A percentile compares a stretch with the other conserved stretches of the same genome.
Evolutionary conservation across 2,888 invertebrate genomes (phyloP).

Genomic region (Drosophila prostipennis): DNA sequence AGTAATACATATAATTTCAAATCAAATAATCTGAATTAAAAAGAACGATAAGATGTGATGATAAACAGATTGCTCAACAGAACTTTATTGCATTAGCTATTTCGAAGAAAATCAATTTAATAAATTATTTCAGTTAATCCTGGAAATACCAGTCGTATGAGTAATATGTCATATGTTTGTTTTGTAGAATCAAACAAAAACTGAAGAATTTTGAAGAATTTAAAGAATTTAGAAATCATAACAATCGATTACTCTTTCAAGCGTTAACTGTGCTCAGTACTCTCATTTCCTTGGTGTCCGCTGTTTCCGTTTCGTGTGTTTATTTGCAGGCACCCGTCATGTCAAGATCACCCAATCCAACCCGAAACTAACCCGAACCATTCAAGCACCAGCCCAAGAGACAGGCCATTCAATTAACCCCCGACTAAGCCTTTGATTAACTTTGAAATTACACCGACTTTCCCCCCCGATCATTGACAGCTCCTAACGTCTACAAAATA

Average conservation of each 20-base stretch:
- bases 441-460: neutral
- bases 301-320: slow-evolving; percentile 26
- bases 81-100: no score
- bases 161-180: no score
- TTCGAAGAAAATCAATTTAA: no score
- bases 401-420: slow-evolving; percentile 14
- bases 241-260: neutral
- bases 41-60: neutral
- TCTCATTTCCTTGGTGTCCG: slow-evolving; percentile 1
- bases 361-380: slow-evolving; percentile 62
- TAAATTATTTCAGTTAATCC: no score
- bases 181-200: no score
- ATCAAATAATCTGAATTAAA: neutral
- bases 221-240: no score
- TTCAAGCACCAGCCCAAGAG: slow-evolving; percentile 49
- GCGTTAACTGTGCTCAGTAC: neutral
- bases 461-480: slow-evolving; percentile 85
- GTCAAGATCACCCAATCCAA: slow-evolving; percentile 45
- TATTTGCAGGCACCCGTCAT: slow-evolving; percentile 50
- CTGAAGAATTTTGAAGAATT: no score
- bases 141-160: neutral
- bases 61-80: no score
- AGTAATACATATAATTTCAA: neutral
- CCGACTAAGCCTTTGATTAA: neutral
- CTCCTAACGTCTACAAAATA: slow-evolving; percentile 94